phyloP scores from a whole-genome alignment of 2,797 vertebrate genomes.

The Coccyzus lansbergi region DNA sequence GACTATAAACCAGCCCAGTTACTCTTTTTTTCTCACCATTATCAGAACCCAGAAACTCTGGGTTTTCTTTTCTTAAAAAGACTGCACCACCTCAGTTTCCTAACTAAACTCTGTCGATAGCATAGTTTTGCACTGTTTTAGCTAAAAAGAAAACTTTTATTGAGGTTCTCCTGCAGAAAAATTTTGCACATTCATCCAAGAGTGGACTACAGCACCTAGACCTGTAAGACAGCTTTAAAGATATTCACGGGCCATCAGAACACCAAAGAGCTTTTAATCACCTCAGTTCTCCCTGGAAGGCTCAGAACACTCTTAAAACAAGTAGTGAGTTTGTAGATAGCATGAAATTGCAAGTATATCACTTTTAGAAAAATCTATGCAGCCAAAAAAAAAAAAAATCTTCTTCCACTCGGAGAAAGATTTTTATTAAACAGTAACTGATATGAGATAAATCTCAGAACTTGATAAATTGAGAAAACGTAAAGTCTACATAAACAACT shows the following conservation, averaged over 20 bases:
- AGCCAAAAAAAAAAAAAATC: not conserved
- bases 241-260: not conserved
- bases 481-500: not conserved
- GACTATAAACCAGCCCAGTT: not conserved
- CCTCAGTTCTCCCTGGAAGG: not conserved
- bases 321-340: not conserved
- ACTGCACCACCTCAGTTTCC: not conserved
- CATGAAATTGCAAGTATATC: not conserved
- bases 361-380: not conserved
- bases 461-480: not conserved
- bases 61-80: not conserved
- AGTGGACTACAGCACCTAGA: not conserved
- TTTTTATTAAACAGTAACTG: not conserved
- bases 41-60: rapidly evolving
- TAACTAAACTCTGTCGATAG: not conserved
- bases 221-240: not conserved
- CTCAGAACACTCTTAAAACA: not conserved
- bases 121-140: not conserved
- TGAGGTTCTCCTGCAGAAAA: not conserved
- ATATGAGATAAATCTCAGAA: not conserved
- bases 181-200: not conserved
- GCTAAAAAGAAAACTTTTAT: not conserved
- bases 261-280: not conserved
- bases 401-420: not conserved
- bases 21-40: not conserved